Conservation (phyloP, 2,797 vertebrate genomes). For the Micrastur ruficollis region DNA sequence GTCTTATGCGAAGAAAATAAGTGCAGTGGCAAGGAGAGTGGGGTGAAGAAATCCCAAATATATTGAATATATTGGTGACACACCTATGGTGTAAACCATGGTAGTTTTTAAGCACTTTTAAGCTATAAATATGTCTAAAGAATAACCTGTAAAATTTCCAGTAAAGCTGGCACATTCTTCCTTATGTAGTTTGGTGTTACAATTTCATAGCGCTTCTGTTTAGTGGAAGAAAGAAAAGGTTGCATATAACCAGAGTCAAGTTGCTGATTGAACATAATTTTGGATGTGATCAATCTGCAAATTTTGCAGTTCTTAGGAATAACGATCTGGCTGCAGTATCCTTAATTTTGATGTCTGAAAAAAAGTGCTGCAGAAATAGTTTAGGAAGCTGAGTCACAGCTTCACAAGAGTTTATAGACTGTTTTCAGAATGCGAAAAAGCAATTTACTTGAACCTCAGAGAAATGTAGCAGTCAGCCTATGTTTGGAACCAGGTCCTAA, state of each 20-base stretch:
- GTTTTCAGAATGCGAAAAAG: not conserved
- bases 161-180: not conserved
- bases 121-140: not conserved
- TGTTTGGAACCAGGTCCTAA: not conserved
- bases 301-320: not conserved
- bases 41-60: not conserved
- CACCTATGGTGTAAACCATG: not conserved
- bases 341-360: not conserved
- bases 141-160: not conserved
- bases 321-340: not conserved
- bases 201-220: not conserved
- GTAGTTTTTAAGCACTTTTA: not conserved
- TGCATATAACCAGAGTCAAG: not conserved
- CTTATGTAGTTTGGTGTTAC: not conserved
- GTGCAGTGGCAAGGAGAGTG: not conserved
- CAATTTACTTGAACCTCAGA: not conserved
- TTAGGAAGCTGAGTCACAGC: constrained; percentile 9
- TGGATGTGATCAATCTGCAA: not conserved
- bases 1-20: not conserved
- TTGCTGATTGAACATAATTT: not conserved
- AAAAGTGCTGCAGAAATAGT: not conserved
- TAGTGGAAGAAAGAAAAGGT: not conserved
- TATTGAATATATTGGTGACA: not conserved
- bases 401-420: not conserved
- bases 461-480: not conserved